Base-by-base conservation (phyloP, 1,140 invertebrate genomes). In the Bombus impatiens region DNA sequence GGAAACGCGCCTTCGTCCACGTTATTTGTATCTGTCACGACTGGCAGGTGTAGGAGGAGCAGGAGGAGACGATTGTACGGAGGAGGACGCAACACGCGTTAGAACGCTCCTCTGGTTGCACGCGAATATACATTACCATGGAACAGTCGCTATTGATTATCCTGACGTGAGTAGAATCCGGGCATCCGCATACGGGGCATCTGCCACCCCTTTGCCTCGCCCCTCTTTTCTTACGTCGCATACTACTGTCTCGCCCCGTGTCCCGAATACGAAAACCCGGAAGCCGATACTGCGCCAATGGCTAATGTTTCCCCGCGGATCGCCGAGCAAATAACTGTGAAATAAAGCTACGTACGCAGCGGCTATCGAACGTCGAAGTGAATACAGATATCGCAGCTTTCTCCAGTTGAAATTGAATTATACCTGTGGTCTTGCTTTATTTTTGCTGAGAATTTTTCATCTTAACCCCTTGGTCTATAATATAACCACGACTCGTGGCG, bases 101-200 rank as follows among this genome's bases (percentile, higher is more conserved):
- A 75, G 72, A 77, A 77, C 72, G 57, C 53, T 77, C 57, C 65
- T 74, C 84, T 37, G 44, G 35, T 35, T 42, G 47, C 84, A 87
- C 84, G 88, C 81, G 88, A 86, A 90, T 91, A 91, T 83, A 91
- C 90, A 88, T 88, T 88, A 85, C 57, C 82, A 76, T 84, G 86
- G 70, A 89, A 89, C 87, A 84, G 87, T 88, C 82, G 82, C 88
- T 91, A 91, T 91, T 90, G 90, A 91, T 91, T 91, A 88, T 91
- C 85, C 57, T 79, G 85, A 91, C 90, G 90, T 91, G 88, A 88
- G 71, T 80, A 68, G 90, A 91, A 91, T 91, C 80, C 77, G 84
- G 62, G 79, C 37, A 77, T 86, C 70, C 84, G 84, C 78, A 67
- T 42, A 86, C 70, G 78, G 84, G 78, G 77, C 84, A 81, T 81